A percentile compares a stretch with the other conserved stretches of the same genome.
Conservation (phyloP, 2,797 vertebrate genomes). For the Halcyon leucocephala region DNA sequence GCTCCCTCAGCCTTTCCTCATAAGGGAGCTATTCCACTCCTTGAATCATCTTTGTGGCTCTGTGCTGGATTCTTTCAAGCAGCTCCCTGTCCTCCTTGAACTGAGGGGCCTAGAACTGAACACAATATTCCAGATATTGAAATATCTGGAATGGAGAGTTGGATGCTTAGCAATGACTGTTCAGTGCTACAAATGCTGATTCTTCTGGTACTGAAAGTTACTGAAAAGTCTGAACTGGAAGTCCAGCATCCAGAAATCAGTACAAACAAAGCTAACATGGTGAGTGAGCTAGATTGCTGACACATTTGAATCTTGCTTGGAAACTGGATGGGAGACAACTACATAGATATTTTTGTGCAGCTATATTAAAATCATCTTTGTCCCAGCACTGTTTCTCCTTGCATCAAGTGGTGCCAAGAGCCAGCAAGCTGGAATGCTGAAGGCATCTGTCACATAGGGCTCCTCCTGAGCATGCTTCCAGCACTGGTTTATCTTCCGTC, state of each 20-base stretch:
- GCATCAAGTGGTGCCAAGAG: background rate
- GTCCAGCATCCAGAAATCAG: background rate
- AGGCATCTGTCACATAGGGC: background rate
- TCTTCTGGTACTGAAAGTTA: background rate
- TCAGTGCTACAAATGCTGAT: background rate
- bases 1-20: no score
- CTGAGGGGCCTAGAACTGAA: no score
- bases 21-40: no score
- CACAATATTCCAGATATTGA: no score
- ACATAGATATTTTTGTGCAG: background rate
- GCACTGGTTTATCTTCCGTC: background rate
- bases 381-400: background rate
- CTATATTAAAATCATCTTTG: background rate
- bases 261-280: background rate
- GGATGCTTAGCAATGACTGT: background rate
- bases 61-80: no score
- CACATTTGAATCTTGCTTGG: background rate
- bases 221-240: no score
- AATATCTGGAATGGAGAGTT: background rate
- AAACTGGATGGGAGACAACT: background rate
- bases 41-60: no score
- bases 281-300: background rate
- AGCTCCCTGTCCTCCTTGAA: no score
- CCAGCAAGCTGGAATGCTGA: background rate
- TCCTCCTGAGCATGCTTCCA: background rate